Percentiles rank a stretch among this genome's conserved stretches.
phyloP scores from a whole-genome alignment of 2,888 invertebrate species.

The Rhamnusium bicolor region DNA sequence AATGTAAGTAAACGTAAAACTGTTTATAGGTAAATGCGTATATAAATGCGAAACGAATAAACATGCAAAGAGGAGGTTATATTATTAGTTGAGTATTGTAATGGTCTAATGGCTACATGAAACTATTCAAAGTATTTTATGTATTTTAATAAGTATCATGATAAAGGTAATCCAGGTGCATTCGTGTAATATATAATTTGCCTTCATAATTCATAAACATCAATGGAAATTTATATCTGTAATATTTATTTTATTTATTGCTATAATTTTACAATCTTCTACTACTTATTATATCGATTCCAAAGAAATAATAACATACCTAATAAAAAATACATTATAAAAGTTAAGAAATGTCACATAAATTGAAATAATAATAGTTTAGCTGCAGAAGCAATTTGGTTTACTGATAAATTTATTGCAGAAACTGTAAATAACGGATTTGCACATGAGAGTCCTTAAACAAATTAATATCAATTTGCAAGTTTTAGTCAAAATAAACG shows the following conservation, averaged over 20 bases:
- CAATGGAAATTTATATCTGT: conserved; percentile 40
- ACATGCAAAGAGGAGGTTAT: neutral
- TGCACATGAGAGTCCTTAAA: too few relatives aligned
- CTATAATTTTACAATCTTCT: conserved; percentile 36
- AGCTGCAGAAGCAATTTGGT: too few relatives aligned
- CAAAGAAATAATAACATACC: too few relatives aligned
- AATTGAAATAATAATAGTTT: too few relatives aligned
- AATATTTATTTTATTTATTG: conserved; percentile 43
- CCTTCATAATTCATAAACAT: conserved; percentile 46
- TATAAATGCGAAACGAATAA: conserved; percentile 2
- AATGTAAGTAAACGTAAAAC: neutral
- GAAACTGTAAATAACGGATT: too few relatives aligned
- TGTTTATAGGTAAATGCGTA: neutral
- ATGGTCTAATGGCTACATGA: conserved; percentile 22
- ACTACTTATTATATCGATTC: neutral
- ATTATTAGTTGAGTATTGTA: conserved; percentile 15
- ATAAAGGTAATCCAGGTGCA: conserved; percentile 35
- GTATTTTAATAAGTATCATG: conserved; percentile 38
- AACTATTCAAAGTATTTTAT: conserved; percentile 38
- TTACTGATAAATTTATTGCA: too few relatives aligned
- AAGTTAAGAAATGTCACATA: too few relatives aligned
- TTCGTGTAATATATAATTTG: conserved; percentile 36
- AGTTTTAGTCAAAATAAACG: too few relatives aligned
- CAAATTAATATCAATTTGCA: too few relatives aligned
- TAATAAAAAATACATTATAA: too few relatives aligned